Percentiles rank a stretch among this genome's conserved stretches.
Conservation (phyloP, 30 jellyfish, hydroid and myxozoan genomes). For the Phacellophora camtschatica region DNA sequence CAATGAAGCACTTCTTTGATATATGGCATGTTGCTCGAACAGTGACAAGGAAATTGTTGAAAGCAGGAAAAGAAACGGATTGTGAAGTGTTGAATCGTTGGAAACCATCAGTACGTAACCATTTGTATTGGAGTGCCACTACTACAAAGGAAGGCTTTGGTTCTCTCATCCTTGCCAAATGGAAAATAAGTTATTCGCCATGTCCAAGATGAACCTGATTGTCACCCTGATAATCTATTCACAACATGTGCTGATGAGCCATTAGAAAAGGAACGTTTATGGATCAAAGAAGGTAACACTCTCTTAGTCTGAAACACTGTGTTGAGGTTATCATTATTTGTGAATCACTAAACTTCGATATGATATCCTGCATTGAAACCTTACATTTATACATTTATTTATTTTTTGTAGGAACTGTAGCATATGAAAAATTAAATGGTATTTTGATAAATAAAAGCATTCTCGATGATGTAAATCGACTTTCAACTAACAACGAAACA, state of each 20-base stretch:
- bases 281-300: conserved; percentile 28
- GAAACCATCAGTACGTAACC: conserved; percentile 13
- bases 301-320: not conserved
- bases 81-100: not conserved
- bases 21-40: conserved; percentile 55
- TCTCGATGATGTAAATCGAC: not conserved
- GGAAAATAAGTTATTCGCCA: conserved; percentile 28
- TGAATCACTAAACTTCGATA: not conserved
- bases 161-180: conserved; percentile 11
- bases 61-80: conserved; percentile 25
- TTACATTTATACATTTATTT: not conserved
- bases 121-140: conserved; percentile 21
- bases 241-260: conserved; percentile 7
- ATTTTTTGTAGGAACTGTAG: not conserved
- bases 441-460: not conserved
- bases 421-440: not conserved
- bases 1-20: conserved; percentile 2
- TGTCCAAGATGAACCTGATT: conserved; percentile 1
- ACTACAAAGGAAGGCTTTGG: conserved; percentile 4
- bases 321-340: no score
- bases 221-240: conserved; percentile 14
- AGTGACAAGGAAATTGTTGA: not conserved
- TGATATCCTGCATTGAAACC: not conserved
- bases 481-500: not conserved
- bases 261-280: not conserved